Evolutionary conservation across 2,113 vertebrate genomes (phyloP), one percentile per base, ranked within the genome.

Genomic region (Callipepla squamata): DNA sequence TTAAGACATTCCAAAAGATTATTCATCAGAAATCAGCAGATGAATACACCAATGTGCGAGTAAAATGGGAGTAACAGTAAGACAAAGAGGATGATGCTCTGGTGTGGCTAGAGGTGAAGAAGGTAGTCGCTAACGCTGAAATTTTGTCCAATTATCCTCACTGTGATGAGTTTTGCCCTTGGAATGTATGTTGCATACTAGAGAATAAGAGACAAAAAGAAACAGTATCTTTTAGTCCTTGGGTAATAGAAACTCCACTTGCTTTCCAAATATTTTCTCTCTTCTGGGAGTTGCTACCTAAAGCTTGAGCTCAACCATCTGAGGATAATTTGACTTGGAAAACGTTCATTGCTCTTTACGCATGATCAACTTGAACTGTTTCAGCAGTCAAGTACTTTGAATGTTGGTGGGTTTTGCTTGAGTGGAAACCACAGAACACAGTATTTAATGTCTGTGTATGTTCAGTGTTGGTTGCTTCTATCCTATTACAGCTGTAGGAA

Each of bases 131-230:
- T 40, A 50, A 76, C 20, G 7, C 21, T 42, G 5, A 0, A 0
- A 45, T 75, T 4, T 1, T 81, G 21, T 65, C 25, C 14, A 20
- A 7, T 62, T 32, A 28, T 45, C 5, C 28, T 94, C 19, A 2
- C 6, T 55, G 23, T 47, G 6, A 1, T 2, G 7, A 44, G 17
- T 36, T 58, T 77, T 77, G 36, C 13, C 23, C 36, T 84, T 34
- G 66, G 73, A 76, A 25, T 1, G 0, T 65, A 3, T 26, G 6
- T 67, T 1, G 0, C 32, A 4, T 61, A 21, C 23, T 36, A 25
- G 40, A 65, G 42, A 30, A 15, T 53, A 15, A 30, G 28, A 47
- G 7, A 45, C 28, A 25, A 0, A 30, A 13, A 88, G 14, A 25
- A 62, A 10, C 5, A 7, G 2, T 36, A 18, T 6, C 19, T 36